Evolutionary conservation across 1,140 invertebrate genomes (phyloP).

Genomic region (Palaemon carinicauda): DNA sequence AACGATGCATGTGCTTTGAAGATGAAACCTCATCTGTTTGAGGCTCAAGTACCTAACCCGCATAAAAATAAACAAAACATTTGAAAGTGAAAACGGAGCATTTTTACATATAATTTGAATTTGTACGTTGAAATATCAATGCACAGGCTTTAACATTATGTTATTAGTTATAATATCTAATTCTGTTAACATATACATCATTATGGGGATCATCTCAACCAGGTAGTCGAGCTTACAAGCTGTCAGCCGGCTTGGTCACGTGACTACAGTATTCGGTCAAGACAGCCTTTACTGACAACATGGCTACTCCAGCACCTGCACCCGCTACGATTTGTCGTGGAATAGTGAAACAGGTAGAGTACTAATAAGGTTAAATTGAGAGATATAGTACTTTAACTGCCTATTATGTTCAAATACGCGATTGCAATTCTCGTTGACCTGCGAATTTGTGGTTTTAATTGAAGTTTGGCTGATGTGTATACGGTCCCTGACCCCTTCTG

Average conservation of each 20-base stretch:
- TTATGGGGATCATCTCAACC: not conserved
- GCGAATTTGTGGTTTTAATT: too few species aligned
- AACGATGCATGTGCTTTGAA: not conserved
- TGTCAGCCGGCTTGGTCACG: constrained; percentile 42
- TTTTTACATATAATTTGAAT: not conserved
- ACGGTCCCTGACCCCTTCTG: too few species aligned
- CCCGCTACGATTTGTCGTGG: constrained; percentile 27
- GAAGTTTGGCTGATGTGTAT: too few species aligned
- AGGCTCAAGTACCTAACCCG: constrained; percentile 18
- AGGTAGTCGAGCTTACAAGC: not conserved
- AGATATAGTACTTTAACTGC: not conserved
- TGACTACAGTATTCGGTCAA: constrained; percentile 15
- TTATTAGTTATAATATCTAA: not conserved
- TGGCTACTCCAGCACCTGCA: constrained; percentile 40
- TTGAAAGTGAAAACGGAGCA: not conserved
- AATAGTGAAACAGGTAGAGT: constrained; percentile 40
- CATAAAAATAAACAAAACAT: not conserved
- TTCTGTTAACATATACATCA: not conserved
- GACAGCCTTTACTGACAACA: constrained; percentile 32
- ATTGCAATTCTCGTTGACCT: not conserved
- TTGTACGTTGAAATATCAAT: not conserved
- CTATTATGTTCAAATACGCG: not conserved
- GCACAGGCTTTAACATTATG: not conserved
- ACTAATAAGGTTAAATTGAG: not conserved
- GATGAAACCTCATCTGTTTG: constrained; percentile 44